These are phyloP conservation scores for Mormyrus lacerda DNA, from an alignment of 2,113 vertebrate genomes.

Conservation along the genomic window DNA sequence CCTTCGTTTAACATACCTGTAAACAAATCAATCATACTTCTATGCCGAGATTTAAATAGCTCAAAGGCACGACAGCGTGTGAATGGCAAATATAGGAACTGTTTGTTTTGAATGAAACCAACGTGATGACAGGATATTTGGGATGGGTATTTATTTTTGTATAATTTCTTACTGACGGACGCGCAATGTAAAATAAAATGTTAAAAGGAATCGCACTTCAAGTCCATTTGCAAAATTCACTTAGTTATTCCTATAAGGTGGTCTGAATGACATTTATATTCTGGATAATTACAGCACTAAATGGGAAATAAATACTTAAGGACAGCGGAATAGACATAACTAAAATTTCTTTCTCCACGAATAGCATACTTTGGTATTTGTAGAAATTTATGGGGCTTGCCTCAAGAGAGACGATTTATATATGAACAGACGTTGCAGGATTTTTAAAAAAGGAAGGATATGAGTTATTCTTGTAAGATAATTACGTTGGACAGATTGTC, in stretches of 20 bases:
- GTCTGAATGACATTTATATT: not conserved
- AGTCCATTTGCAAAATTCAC: not conserved
- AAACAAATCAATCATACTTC: constrained; percentile 1
- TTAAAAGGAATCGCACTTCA: not conserved
- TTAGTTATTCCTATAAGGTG: not conserved
- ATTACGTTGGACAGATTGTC: not conserved
- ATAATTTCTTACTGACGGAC: not conserved
- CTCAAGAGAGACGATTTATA: not conserved
- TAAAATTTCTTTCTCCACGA: not conserved
- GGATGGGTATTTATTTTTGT: not conserved
- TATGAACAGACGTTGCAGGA: not conserved
- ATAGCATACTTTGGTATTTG: not conserved
- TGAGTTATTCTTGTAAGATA: not conserved
- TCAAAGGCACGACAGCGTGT: not conserved
- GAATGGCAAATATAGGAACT: not conserved
- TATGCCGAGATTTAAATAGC: not conserved
- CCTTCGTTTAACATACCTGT: constrained; percentile 1
- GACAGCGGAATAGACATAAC: not conserved
- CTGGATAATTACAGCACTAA: not conserved
- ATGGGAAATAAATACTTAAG: not conserved
- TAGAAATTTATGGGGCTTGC: not conserved
- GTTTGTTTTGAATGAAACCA: not conserved
- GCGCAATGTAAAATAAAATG: not conserved
- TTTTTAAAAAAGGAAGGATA: not conserved
- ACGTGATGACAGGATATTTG: not conserved